Conservation (phyloP, 2,797 vertebrate species). For the Valencia hispanica region DNA sequence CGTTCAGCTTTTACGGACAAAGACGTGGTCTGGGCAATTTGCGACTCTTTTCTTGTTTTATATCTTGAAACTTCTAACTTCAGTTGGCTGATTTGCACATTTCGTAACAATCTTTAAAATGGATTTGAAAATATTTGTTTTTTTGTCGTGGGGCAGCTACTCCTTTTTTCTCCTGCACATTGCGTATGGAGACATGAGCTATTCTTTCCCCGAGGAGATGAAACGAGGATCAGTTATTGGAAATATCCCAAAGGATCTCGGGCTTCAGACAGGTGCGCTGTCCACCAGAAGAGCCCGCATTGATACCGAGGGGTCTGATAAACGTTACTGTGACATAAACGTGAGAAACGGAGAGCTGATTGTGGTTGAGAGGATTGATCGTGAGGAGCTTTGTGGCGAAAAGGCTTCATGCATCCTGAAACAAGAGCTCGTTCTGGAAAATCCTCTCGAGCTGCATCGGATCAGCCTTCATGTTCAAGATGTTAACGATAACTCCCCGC, state of each 20-base stretch:
- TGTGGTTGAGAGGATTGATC: conserved; percentile 52
- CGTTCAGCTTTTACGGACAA: neutral
- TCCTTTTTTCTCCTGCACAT: neutral
- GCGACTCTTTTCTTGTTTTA: neutral
- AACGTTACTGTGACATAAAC: too few relatives aligned
- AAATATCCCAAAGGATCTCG: conserved; percentile 62
- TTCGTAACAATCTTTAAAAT: neutral
- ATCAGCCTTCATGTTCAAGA: conserved; percentile 67
- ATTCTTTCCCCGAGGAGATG: conserved; percentile 54
- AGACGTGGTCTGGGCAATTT: neutral
- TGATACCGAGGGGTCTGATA: too few relatives aligned
- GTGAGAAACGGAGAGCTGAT: too few relatives aligned
- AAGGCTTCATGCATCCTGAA: conserved; percentile 57
- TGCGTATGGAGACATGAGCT: conserved; percentile 48
- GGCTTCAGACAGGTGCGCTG: too few relatives aligned
- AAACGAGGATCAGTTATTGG: conserved; percentile 63
- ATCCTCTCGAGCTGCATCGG: conserved; percentile 60
- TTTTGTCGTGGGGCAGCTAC: too few relatives aligned
- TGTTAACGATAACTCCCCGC: conserved; percentile 81
- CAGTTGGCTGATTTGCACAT: neutral
- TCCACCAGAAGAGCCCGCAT: too few relatives aligned
- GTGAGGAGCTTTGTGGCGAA: conserved; percentile 73
- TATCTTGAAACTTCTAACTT: neutral
- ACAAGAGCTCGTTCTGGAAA: conserved; percentile 64
- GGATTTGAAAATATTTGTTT: too few relatives aligned